Evolutionary conservation across 1,140 invertebrate genomes (phyloP), one percentile per base, ranked within the genome.

Genomic region (Pissodes strobi): DNA sequence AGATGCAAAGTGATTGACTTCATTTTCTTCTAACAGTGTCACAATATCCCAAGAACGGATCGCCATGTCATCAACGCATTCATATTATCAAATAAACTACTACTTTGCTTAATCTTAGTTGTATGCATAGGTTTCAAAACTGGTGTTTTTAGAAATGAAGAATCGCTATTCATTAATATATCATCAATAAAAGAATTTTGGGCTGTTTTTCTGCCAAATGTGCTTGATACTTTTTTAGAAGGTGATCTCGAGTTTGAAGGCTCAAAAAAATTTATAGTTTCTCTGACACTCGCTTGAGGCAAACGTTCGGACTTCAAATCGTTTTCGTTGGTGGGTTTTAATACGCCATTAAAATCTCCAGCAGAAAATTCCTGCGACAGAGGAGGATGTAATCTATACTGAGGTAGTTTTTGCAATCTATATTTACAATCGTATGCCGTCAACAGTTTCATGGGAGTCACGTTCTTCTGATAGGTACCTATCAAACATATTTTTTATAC

Each of bases 401-500:
- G 56, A 0, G 73, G 70, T 1, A 69, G 67, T 22, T 61, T 51
- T 55, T 74, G 67, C 1, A 55, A 52, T 22, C 65, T 52, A 53
- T 70, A 66, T 13, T 39, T 21, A 9, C 69, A 57, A 34, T 49
- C 49, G 58, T 64, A 75, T 18, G 64, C 56, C 10, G 6, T 73
- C 52, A 70, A 73, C 74, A 69, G 77, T 74, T 64, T 67, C 55
- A 63, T 10, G 2, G 68, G 18, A 5, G 70, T 74, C 3, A 76
- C 64, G 39, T 71, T 70, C 27, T 71, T 75, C 10, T 76, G 67
- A 51, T 72, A n/a, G n/a, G n/a, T n/a, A 76, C 18, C 73, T 51
- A 0, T 87, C 80, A 1, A 89, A 68, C 88, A 91, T 93, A 41
- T 78, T 78, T 68, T 80, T 74, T 12, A 95, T 91, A 58, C 75